Evolutionary conservation across 2,797 vertebrate species (phyloP), one percentile per base, ranked within the genome.

Genomic region (Pogoniulus pusillus): DNA sequence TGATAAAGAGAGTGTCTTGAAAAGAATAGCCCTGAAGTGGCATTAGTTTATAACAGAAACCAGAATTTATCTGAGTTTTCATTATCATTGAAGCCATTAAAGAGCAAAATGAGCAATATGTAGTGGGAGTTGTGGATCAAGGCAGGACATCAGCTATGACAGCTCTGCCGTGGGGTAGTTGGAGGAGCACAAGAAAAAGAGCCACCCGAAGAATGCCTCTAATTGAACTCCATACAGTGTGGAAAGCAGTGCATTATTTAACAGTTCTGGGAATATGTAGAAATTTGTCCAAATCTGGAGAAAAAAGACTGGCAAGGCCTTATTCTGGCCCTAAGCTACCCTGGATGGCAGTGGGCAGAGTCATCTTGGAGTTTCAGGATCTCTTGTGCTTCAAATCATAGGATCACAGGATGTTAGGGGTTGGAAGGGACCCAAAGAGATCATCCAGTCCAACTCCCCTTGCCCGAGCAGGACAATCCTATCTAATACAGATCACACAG

Each of bases 191-290:
- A 79, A 71, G 58, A 39, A 76, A 89, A 86, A 73, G 57, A 41
- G 60, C 41, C 68, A 80, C 34, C 45, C 55, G 86, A 94, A 74
- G 41, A 82, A 82, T 90, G 45, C 34, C 80, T 91, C 74, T 94
- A 68, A 83, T 66, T 93, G 87, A 91, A 87, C 85, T 88, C 92
- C 47, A 55, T 73, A 69, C 59, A 82, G 39, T 68, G 51, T 79
- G 78, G 68, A 82, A 88, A 90, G 86, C n/a, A 86, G 62, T 82
- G 65, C 60, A 77, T n/a, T 86, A 90, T 93, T 85, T 82, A 93
- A 93, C 94, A 89, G 55, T 94, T 90, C 93, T 89, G 93, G 89
- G 86, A 94, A 82, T 84, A 85, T 69, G 62, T 64, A 85, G 78
- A 91, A 91, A 87, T 58, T 72, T 72, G 72, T 89, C 55, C 78